phyloP scores from a whole-genome alignment of 2,113 vertebrate species.

The Holacanthus passer region DNA sequence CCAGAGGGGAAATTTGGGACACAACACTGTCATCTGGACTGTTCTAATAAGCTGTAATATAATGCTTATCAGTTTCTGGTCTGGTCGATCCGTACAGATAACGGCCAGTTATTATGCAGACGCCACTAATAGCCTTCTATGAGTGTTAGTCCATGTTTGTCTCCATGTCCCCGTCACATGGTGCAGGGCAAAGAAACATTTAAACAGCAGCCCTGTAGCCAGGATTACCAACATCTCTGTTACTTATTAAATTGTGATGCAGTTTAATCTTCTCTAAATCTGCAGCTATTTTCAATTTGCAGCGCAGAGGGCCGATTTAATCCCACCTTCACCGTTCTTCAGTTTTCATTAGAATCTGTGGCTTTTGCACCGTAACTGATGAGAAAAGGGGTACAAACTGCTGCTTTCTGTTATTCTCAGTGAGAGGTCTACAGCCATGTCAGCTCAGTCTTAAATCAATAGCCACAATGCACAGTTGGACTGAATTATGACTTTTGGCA shows the following conservation, averaged over 20 bases:
- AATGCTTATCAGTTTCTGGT: neutral
- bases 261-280: constrained; percentile 76
- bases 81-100: too few relatives aligned
- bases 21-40: neutral
- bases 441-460: neutral
- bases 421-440: neutral
- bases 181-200: constrained; percentile 16
- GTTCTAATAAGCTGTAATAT: neutral
- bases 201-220: constrained; percentile 32
- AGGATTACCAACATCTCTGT: constrained; percentile 68
- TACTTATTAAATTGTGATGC: constrained; percentile 65
- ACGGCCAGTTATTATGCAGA: neutral
- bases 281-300: constrained; percentile 66
- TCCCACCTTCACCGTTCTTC: constrained; percentile 52
- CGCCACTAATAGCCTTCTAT: neutral
- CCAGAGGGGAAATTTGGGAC: too few relatives aligned
- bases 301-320: constrained; percentile 49
- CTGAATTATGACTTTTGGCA: constrained; percentile 2
- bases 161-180: constrained; percentile 27
- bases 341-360: constrained; percentile 21
- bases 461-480: neutral
- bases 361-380: constrained; percentile 7
- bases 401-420: neutral
- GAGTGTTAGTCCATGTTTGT: neutral
- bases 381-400: neutral